Percentiles rank a stretch among this genome's conserved stretches.
These are phyloP conservation scores for Stenotaenia linearis DNA, from an alignment of 2,888 invertebrate genomes.

Conservation along the genomic window DNA sequence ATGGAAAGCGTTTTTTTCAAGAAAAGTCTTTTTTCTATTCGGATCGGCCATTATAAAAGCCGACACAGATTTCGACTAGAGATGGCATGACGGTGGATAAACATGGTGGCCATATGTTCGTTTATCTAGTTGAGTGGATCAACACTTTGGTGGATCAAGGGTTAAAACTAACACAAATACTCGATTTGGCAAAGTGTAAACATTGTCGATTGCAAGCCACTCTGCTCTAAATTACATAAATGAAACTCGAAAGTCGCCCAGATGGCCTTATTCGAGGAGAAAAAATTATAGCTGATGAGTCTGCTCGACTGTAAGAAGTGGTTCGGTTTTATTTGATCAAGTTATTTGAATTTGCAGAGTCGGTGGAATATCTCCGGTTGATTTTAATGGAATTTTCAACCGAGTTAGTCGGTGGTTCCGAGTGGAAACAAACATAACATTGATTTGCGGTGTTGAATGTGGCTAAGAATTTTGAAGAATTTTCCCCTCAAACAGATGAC, in stretches of 20 bases:
- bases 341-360: background rate
- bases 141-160: constrained; percentile 6
- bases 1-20: background rate
- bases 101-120: background rate
- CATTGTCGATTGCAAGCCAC: background rate
- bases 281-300: background rate
- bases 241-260: background rate
- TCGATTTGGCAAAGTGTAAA: background rate
- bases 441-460: constrained; percentile 18
- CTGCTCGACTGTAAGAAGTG: background rate
- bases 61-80: background rate
- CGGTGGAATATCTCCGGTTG: background rate
- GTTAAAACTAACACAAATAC: constrained; percentile 8
- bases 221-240: background rate
- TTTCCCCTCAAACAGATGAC: constrained; percentile 15
- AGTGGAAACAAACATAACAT: background rate
- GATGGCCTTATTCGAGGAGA: background rate
- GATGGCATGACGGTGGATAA: background rate
- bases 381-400: background rate
- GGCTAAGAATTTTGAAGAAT: background rate
- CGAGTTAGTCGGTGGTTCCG: background rate
- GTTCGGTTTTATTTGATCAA: background rate
- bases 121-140: constrained; percentile 13
- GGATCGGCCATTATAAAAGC: background rate
- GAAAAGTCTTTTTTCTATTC: background rate